A percentile compares a stretch with the other conserved stretches of the same genome.
Evolutionary conservation across 2,888 invertebrate species (phyloP).

Genomic region (Oligia latruncula): DNA sequence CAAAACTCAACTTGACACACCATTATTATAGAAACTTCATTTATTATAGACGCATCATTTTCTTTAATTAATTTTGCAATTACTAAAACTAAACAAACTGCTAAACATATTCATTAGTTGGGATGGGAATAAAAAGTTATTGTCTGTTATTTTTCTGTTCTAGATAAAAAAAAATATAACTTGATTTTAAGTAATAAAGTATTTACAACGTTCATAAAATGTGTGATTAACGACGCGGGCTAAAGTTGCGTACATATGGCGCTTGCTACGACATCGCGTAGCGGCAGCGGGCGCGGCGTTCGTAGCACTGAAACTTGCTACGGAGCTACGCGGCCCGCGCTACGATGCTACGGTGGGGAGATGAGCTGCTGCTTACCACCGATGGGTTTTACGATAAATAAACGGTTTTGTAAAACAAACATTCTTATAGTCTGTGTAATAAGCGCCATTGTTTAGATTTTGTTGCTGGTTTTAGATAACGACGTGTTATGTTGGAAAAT

Average conservation of each 20-base stretch:
- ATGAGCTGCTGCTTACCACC: conserved; percentile 42
- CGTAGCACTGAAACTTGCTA: conserved; percentile 80
- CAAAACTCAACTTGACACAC: conserved; percentile 61
- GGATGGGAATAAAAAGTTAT: conserved; percentile 19
- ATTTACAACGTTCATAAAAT: conserved; percentile 81
- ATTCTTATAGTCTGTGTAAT: conserved; percentile 46
- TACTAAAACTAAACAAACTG: conserved; percentile 12
- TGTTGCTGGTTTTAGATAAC: conserved; percentile 19
- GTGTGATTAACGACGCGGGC: conserved; percentile 79
- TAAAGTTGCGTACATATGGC: conserved; percentile 74
- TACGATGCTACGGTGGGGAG: conserved; percentile 65
- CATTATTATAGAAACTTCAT: conserved; percentile 32
- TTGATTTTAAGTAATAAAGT: conserved; percentile 59
- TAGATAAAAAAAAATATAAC: conserved; percentile 13
- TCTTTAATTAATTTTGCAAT: background rate
- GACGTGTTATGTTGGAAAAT: conserved; percentile 12
- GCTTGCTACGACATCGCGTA: conserved; percentile 71
- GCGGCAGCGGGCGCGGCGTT: conserved; percentile 78
- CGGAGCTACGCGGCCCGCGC: conserved; percentile 70
- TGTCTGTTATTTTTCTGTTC: conserved; percentile 22
- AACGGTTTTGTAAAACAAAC: conserved; percentile 54
- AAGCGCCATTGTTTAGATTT: conserved; percentile 38
- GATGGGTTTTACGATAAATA: conserved; percentile 60
- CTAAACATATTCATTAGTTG: conserved; percentile 21
- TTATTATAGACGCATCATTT: conserved; percentile 4